Conservation (phyloP, 2,888 invertebrate genomes). For the Watsonalla binaria region DNA sequence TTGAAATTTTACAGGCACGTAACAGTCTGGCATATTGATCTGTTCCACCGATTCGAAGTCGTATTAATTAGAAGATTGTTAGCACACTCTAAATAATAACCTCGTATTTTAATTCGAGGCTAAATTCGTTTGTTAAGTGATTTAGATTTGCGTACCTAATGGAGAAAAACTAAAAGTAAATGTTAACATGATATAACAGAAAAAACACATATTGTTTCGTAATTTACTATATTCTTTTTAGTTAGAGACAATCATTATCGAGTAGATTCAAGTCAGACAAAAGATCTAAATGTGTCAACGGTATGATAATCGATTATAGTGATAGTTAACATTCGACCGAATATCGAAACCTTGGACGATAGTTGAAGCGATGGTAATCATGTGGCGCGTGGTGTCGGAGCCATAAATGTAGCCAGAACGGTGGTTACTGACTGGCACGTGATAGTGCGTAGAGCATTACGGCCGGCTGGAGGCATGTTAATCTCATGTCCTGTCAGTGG, state of each 20-base stretch:
- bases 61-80: neutral
- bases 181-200: neutral
- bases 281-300: too few species aligned
- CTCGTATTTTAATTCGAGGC: neutral
- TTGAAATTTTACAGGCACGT: too few species aligned
- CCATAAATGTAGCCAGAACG: neutral
- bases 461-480: constrained; percentile 42
- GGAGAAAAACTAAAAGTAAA: neutral
- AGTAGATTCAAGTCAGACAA: too few species aligned
- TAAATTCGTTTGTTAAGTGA: neutral
- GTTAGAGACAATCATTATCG: too few species aligned
- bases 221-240: too few species aligned
- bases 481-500: constrained; percentile 68
- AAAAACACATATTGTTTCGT: too few species aligned
- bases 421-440: neutral
- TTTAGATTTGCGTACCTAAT: neutral
- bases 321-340: too few species aligned
- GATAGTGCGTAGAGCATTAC: constrained; percentile 14
- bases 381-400: neutral
- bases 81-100: neutral
- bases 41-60: too few species aligned
- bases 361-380: neutral
- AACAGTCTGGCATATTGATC: too few species aligned
- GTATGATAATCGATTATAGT: too few species aligned
- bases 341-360: neutral